These are phyloP conservation scores for Herpailurus yagouaroundi DNA, from an alignment of 2,113 vertebrate genomes.

Conservation along the genomic window DNA sequence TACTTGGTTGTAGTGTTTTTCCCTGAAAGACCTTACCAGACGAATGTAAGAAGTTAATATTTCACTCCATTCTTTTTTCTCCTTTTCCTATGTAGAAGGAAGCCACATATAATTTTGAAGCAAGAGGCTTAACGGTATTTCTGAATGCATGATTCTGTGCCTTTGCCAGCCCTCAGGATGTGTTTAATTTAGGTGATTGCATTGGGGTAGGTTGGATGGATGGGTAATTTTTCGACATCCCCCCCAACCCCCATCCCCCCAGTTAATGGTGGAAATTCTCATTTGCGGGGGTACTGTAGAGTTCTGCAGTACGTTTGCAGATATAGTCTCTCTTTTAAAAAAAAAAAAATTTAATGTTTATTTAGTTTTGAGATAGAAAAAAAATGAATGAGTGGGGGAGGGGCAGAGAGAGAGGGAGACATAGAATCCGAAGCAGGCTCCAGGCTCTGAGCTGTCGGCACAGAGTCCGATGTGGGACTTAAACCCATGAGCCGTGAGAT, in stretches of 20 bases:
- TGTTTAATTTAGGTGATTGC: neutral
- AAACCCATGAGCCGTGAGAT: no score
- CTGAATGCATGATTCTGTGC: neutral
- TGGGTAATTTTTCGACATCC: neutral
- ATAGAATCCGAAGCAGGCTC: no score
- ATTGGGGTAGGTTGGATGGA: neutral
- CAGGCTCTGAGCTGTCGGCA: no score
- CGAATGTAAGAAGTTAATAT: neutral
- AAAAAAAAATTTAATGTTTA: no score
- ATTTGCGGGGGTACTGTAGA: neutral
- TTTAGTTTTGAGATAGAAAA: no score
- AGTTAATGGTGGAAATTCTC: neutral
- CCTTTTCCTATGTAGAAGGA: neutral
- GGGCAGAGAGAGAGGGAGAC: no score
- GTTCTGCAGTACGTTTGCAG: neutral
- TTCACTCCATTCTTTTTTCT: neutral
- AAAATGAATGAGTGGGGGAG: no score
- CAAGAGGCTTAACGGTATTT: neutral
- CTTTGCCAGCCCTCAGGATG: neutral
- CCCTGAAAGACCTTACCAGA: neutral
- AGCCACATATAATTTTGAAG: neutral
- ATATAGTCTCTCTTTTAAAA: neutral
- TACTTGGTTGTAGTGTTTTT: neutral
- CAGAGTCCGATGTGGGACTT: no score
- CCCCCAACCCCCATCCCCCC: no score